Percentiles rank a stretch among this genome's conserved stretches.
phyloP scores from a whole-genome alignment of 2,797 vertebrate genomes.

The Platyrinchus mystaceus region DNA sequence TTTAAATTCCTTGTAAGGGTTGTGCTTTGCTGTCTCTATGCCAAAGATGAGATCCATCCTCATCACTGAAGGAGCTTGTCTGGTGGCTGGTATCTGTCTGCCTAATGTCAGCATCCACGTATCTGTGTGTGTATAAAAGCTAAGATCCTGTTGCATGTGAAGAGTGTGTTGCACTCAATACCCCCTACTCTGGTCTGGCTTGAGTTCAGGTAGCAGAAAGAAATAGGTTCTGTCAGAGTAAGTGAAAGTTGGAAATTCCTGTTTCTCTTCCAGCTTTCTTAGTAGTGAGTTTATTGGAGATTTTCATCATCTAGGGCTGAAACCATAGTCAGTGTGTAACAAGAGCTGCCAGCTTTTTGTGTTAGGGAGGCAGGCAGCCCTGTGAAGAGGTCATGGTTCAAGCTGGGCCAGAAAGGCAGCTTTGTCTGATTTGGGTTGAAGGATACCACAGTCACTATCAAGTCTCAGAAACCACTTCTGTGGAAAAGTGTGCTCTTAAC shows the following conservation, averaged over 20 bases:
- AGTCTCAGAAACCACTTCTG: neutral
- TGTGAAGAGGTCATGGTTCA: neutral
- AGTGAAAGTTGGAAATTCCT: neutral
- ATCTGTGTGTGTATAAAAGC: neutral
- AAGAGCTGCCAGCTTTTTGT: neutral
- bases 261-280: neutral
- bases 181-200: neutral
- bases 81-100: neutral
- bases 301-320: neutral
- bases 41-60: neutral
- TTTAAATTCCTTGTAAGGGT: neutral
- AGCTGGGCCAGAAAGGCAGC: neutral
- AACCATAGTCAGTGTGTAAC: neutral
- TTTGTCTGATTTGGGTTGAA: neutral
- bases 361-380: neutral
- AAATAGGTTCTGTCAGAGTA: neutral
- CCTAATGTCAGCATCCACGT: neutral
- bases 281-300: neutral
- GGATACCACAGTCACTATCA: neutral
- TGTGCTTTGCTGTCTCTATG: neutral
- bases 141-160: neutral
- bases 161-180: accelerated
- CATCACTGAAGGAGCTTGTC: neutral
- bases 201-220: neutral
- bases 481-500: neutral